Base-by-base conservation (phyloP, 2,888 invertebrate genomes). In the Melipona bicolor region DNA sequence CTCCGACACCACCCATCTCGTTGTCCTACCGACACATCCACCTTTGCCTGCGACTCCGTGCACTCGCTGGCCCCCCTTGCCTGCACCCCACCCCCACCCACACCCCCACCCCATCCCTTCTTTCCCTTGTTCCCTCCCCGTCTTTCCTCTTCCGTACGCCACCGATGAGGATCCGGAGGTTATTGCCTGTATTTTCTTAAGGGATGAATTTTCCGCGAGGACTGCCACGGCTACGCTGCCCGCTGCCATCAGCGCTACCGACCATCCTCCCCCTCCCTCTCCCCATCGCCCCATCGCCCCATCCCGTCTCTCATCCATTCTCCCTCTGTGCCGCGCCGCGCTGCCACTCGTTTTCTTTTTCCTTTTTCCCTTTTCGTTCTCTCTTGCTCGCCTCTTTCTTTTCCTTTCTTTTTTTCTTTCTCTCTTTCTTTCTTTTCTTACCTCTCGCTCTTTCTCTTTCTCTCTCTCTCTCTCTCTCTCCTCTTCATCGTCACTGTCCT, bases 131-230 rank as follows among this genome's bases (percentile, higher is more conserved):
- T 43, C 43, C 19, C 59, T 64, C 49, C 52, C 50, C 78, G 74
- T 15, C 36, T 17, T 75, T 61, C 50, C 70, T 72, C 68, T 67
- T 43, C 64, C 65, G 65, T 50, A 65, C 78, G 79, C 87, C 90
- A 88, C 90, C 90, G 88, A 89, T 88, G 91, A 92, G 85, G 89
- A 91, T 91, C 90, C 90, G 88, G 89, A 90, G 92, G 93, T 94
- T 94, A 93, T 93, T 94, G 92, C 92, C 92, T 92, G 92, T 92
- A 93, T 94, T 93, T 94, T 93, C 92, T 93, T 93, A 91, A 93
- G 85, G 89, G 89, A 89, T 89, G 90, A 88, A 90, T 89, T 90
- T 88, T 89, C 82, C 86, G 86, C 86, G 80, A 83, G 84, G 82
- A 86, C 87, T 89, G 83, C 82, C 82, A 80, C 84, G 64, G 71